Evolutionary conservation across 1,140 invertebrate species (phyloP), one percentile per base, ranked within the genome.

Genomic region (Arion vulgaris): DNA sequence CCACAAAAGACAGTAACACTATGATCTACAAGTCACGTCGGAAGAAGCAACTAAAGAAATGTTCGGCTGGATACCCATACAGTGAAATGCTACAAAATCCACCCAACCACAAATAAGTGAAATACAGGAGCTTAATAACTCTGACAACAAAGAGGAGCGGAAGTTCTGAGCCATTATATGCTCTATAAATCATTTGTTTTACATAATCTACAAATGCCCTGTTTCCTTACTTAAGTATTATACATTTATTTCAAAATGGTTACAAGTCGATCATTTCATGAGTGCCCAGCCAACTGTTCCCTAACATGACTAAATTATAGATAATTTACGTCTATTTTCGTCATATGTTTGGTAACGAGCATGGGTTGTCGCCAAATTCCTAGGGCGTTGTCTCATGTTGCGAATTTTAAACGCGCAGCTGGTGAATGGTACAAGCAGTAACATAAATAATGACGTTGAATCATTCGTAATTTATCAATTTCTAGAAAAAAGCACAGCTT

Each of bases 231-330:
- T 66, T 28, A 66, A 32, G 62, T 66, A 66, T 32, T 66, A n/a
- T n/a, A n/a, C n/a, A n/a, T 66, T 66, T 66, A 66, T 66, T 66
- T 66, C 62, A 66, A 66, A 66, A 66, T 66, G 62, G 28, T n/a
- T 66, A 5, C n/a, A 66, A 32, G 32, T 66, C 4, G 32, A n/a
- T 66, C 62, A 66, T 28, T 32, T 28, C 62, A 17, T n/a, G 62
- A 32, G n/a, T 32, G 62, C 32, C n/a, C 32, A 66, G 62, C 62
- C 62, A 66, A 66, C 62, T 66, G 62, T 32, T 28, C 28, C 32
- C 32, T 66, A 66, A 4, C 62, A n/a, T 66, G n/a, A 32, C 62
- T 28, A 66, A 66, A 66, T 66, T 66, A 5, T n/a, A 28, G 62
- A 66, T 66, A 66, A 66, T 66, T 66, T 66, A 66, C 4, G 9